Evolutionary conservation across 2,888 invertebrate species (phyloP).

Genomic region (Eristalis intricaria): DNA sequence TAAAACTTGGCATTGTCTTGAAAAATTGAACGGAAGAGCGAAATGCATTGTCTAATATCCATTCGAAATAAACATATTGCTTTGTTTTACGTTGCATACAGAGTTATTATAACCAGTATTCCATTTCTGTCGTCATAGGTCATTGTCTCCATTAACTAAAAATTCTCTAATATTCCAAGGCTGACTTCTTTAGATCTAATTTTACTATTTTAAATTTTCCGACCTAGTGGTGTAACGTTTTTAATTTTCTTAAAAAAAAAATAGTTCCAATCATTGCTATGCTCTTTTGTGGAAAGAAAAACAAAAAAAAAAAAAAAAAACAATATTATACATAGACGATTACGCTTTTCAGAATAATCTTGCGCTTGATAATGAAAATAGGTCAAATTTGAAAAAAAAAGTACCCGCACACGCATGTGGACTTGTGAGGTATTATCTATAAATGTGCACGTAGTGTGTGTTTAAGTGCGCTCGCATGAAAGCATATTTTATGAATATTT

Average conservation of each 20-base stretch:
- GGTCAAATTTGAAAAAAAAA: conserved; percentile 79
- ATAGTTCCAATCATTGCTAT: conserved; percentile 29
- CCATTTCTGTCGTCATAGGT: conserved; percentile 44
- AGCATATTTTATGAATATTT: conserved; percentile 48
- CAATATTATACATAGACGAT: conserved; percentile 30
- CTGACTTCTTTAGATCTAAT: too few species aligned
- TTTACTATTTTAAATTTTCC: background rate
- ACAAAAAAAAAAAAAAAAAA: conserved; percentile 50
- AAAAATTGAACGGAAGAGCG: background rate
- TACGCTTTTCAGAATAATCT: conserved; percentile 81
- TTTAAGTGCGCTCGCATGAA: conserved; percentile 42
- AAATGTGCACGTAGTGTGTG: background rate
- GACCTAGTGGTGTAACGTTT: background rate
- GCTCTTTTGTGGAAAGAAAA: conserved; percentile 7
- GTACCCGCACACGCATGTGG: conserved; percentile 46
- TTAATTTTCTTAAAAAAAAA: background rate
- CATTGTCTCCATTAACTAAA: conserved; percentile 43
- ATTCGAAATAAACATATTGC: background rate
- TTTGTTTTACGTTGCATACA: conserved; percentile 12
- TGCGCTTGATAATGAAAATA: conserved; percentile 81
- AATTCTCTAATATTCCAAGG: background rate
- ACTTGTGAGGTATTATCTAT: conserved; percentile 28
- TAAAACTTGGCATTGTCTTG: background rate
- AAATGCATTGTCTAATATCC: conserved; percentile 12
- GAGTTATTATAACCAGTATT: conserved; percentile 31